Percentiles rank a stretch among this genome's conserved stretches.
Conservation (phyloP, 1,140 invertebrate genomes). For the Ericerus pela region DNA sequence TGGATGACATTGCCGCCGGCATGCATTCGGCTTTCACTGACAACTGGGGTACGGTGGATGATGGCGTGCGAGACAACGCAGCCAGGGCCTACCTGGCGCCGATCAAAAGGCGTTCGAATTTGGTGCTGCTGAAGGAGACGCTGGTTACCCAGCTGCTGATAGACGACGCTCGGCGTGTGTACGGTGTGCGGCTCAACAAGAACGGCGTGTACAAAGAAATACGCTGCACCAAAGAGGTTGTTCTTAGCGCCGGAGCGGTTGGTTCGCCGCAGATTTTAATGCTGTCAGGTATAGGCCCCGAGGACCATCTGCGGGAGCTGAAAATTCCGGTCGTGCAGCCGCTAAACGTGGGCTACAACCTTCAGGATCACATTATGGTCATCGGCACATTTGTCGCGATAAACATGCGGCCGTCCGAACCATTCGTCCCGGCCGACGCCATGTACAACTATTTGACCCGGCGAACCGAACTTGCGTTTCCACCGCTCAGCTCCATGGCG, state of each 20-base stretch:
- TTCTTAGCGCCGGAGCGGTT: constrained; percentile 42
- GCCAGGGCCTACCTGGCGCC: constrained; percentile 59
- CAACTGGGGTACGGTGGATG: constrained; percentile 25
- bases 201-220: constrained; percentile 28
- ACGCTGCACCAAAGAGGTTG: constrained; percentile 40
- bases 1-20: neutral
- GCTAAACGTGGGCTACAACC: constrained; percentile 60
- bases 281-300: constrained; percentile 50
- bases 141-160: constrained; percentile 53
- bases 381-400: neutral
- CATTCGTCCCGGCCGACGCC: neutral
- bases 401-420: neutral
- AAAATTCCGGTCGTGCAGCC: constrained; percentile 42
- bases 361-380: constrained; percentile 48
- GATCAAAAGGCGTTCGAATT: neutral
- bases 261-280: constrained; percentile 46
- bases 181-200: constrained; percentile 44
- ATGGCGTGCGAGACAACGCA: constrained; percentile 44
- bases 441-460: neutral
- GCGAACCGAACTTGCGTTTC: neutral
- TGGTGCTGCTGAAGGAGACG: constrained; percentile 17
- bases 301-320: constrained; percentile 34
- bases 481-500: neutral
- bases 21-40: neutral
- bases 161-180: constrained; percentile 44